Base-by-base conservation (phyloP, 2,888 invertebrate species). In the Gastrophysa polygoni region DNA sequence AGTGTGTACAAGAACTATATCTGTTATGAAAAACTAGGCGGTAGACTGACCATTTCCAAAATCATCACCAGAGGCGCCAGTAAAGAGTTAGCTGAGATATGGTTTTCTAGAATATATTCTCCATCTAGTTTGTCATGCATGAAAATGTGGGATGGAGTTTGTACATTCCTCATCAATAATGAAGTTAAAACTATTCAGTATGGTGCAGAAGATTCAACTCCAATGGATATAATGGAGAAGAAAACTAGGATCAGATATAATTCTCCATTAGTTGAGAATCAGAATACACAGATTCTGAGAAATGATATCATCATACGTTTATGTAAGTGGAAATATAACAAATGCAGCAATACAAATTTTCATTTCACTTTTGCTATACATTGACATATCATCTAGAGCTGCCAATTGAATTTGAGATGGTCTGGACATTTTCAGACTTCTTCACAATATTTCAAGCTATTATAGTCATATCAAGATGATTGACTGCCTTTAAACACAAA, bases 31-130 rank as follows among this genome's bases (percentile, higher is more conserved):
- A 78, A 78, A 69, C 68, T 74, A 7, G 77, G 78, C 10, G 81
- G 81, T 3, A 67, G 78, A 57, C 75, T 81, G 59, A 78, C 78
- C 0, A 78, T 82, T 14, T 72, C 75, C 3, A 77, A 78, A 70
- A 56, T 81, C 10, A 68, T 46, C 18, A 71, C 67, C n/a, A 62
- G 71, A 5, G 66, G 71, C 16, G 75, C 73, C 21, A 66, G 68
- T 8, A 71, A 72, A 24, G 69, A 72, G 18, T 63, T 80, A n/a
- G 68, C 71, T 52, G 78, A 78, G 67, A 72, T 80, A 14, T 80
- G 80, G 69, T 80, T 78, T 59, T 75, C 78, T 1, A 67, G 81
- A 51, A 78, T 82, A 32, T 81, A 81, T 63, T 81, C 81, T 0
- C 80, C 80, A 0, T 75, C 74, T 18, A 75, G 76, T 68, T 74